These are phyloP conservation scores for Mormyrops attenuatus DNA, from an alignment of 2,797 vertebrate genomes.

Conservation along the genomic window DNA sequence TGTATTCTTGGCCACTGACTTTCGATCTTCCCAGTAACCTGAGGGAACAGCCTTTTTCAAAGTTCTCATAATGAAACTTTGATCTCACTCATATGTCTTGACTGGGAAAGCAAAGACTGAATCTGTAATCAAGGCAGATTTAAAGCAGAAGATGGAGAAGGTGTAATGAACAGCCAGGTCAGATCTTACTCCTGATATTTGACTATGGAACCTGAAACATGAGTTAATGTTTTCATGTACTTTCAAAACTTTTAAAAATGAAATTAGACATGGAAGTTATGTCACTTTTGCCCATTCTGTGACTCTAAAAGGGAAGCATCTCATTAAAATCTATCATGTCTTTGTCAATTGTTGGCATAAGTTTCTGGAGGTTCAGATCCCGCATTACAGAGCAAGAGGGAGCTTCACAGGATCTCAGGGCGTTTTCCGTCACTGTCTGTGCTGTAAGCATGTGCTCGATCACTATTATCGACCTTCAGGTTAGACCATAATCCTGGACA, in stretches of 20 bases:
- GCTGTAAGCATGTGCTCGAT: background rate
- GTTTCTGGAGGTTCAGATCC: background rate
- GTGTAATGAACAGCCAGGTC: background rate
- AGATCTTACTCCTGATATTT: background rate
- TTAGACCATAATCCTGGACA: background rate
- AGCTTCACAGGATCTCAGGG: background rate
- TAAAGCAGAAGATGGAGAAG: background rate
- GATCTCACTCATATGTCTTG: background rate
- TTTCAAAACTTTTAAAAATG: background rate
- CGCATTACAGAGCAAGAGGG: background rate
- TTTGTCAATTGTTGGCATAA: background rate
- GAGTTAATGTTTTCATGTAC: background rate
- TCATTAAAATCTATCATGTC: background rate
- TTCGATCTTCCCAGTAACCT: background rate
- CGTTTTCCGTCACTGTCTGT: background rate
- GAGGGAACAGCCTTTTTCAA: background rate
- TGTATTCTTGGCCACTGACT: background rate
- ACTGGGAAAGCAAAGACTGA: background rate
- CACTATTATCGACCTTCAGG: background rate
- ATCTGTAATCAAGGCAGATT: background rate
- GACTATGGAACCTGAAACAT: background rate
- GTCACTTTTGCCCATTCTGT: background rate
- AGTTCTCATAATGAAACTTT: background rate
- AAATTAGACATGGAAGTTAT: background rate
- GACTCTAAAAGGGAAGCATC: background rate